Percentiles rank a stretch among this genome's conserved stretches.
Evolutionary conservation across 1,140 invertebrate species (phyloP).

Genomic region (Stegodyphus mimosarum): DNA sequence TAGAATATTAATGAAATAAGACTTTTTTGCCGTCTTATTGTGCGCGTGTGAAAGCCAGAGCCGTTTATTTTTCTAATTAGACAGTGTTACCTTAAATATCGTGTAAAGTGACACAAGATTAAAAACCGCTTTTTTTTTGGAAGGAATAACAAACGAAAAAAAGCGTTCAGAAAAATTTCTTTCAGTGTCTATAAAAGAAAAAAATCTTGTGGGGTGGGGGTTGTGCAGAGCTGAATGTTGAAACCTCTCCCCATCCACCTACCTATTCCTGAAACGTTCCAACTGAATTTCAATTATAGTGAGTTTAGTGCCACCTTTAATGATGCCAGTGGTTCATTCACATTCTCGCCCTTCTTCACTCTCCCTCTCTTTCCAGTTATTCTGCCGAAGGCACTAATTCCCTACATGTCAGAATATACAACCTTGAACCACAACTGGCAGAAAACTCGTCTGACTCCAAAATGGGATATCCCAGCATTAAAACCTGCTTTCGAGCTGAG

Average conservation of each 20-base stretch:
- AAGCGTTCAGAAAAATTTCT: too few relatives aligned
- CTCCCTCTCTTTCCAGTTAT: not conserved
- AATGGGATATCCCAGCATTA: not conserved
- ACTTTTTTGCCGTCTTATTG: too few relatives aligned
- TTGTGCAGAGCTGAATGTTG: not conserved
- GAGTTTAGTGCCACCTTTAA: conserved; percentile 32
- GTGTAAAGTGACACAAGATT: too few relatives aligned
- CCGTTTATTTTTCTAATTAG: too few relatives aligned
- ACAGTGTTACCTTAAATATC: too few relatives aligned
- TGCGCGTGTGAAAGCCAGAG: too few relatives aligned
- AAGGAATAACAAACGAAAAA: too few relatives aligned
- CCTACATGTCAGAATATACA: not conserved
- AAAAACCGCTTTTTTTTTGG: too few relatives aligned
- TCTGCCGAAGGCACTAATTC: not conserved
- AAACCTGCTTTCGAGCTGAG: not conserved
- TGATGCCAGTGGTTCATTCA: conserved; percentile 55
- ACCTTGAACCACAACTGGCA: conserved; percentile 34
- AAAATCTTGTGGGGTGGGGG: not conserved
- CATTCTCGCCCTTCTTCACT: not conserved
- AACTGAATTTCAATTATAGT: conserved; percentile 24
- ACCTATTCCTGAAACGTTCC: not conserved
- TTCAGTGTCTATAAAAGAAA: not conserved
- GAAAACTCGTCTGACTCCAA: conserved; percentile 19
- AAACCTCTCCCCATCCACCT: not conserved
- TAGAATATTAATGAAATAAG: too few relatives aligned